A percentile compares a stretch with the other conserved stretches of the same genome.
These are phyloP conservation scores for Caenorhabditis sp. DNA, from an alignment of 2,888 invertebrate species.

Conservation along the genomic window DNA sequence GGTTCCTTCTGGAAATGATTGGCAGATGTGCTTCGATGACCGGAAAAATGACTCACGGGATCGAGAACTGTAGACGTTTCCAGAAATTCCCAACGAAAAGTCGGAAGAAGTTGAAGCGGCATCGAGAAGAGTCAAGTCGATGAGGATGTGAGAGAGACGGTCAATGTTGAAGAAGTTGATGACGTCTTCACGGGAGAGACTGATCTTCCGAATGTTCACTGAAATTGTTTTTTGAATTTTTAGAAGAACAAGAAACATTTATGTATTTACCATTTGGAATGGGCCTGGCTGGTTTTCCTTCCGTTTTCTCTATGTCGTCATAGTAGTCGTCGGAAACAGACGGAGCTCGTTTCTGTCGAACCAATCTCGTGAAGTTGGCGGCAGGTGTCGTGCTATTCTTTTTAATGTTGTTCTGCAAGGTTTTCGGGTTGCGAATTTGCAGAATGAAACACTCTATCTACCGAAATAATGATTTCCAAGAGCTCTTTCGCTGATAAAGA, in stretches of 20 bases:
- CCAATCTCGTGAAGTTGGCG: constrained; percentile 30
- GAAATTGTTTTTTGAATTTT: too few species aligned
- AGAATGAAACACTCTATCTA: too few species aligned
- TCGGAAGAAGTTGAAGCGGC: constrained; percentile 69
- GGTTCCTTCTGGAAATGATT: constrained; percentile 62
- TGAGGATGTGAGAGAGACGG: constrained; percentile 69
- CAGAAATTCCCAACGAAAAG: constrained; percentile 73
- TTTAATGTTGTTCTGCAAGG: constrained; percentile 53
- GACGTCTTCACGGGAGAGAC: not conserved
- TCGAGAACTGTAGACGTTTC: constrained; percentile 69
- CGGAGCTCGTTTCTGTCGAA: constrained; percentile 38
- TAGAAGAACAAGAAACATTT: too few species aligned
- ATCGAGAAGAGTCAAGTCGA: constrained; percentile 72
- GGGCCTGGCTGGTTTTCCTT: constrained; percentile 54
- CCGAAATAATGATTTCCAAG: constrained; percentile 67
- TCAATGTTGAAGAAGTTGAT: constrained; percentile 27
- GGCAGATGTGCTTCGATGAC: too few species aligned
- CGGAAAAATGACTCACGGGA: constrained; percentile 60
- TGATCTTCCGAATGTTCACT: constrained; percentile 49
- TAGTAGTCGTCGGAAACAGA: constrained; percentile 66
- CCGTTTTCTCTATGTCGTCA: constrained; percentile 66
- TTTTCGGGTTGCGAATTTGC: too few species aligned
- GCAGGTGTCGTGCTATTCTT: constrained; percentile 33
- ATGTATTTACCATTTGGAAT: constrained; percentile 19
- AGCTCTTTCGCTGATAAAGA: constrained; percentile 72